Evolutionary conservation across 2,888 invertebrate genomes (phyloP).

Genomic region (Petrolisthes cinctipes): DNA sequence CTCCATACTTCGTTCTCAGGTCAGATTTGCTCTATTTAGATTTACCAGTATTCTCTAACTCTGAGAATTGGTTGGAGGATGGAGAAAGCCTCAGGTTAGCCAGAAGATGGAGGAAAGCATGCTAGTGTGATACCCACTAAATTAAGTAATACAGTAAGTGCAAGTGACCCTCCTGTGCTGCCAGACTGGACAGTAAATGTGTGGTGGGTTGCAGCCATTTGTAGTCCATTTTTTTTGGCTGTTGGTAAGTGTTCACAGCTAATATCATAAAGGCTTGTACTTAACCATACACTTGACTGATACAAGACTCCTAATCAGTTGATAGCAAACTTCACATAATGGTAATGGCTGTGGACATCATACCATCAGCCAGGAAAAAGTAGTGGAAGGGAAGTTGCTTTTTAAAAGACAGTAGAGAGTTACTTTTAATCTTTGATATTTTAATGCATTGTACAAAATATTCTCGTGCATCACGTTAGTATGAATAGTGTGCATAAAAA

Average conservation of each 20-base stretch:
- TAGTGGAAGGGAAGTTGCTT: slow-evolving; percentile 31
- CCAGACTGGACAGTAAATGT: not conserved
- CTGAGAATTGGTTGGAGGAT: too few species aligned
- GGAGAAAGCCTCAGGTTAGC: too few species aligned
- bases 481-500: slow-evolving; percentile 52
- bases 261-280: not conserved
- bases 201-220: slow-evolving; percentile 9
- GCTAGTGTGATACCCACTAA: too few species aligned
- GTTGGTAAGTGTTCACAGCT: not conserved
- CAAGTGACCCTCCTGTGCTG: not conserved
- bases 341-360: too few species aligned
- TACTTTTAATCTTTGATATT: slow-evolving; percentile 46
- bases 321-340: too few species aligned
- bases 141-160: not conserved
- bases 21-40: slow-evolving; percentile 13
- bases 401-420: slow-evolving; percentile 42
- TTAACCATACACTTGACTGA: too few species aligned
- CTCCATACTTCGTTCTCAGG: not conserved
- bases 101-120: too few species aligned
- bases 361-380: too few species aligned
- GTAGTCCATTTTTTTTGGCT: not conserved
- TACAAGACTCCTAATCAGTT: too few species aligned
- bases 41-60: too few species aligned
- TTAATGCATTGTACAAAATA: slow-evolving; percentile 59
- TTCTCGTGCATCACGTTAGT: slow-evolving; percentile 57